Evolutionary conservation across 2,888 invertebrate species (phyloP).

Genomic region (Tethea ocularis): DNA sequence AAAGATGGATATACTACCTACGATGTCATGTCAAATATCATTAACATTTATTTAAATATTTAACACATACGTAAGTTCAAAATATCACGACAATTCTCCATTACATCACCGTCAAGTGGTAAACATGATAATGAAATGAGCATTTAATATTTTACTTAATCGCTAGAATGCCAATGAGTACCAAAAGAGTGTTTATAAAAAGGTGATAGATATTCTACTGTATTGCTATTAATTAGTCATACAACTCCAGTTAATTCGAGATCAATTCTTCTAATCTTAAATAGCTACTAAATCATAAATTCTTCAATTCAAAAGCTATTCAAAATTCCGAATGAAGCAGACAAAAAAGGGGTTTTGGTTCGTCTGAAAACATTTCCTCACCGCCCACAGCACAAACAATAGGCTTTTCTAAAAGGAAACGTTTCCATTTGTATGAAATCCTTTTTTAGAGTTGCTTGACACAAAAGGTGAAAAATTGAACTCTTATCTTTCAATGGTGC

Average conservation of each 20-base stretch:
- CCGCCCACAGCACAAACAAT: constrained; percentile 51
- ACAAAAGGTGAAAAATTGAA: constrained; percentile 43
- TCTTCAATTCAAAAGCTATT: constrained; percentile 22
- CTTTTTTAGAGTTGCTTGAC: constrained; percentile 42
- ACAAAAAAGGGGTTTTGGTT: constrained; percentile 38
- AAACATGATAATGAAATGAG: constrained; percentile 5
- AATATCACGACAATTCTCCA: constrained; percentile 10
- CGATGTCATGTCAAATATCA: constrained; percentile 5
- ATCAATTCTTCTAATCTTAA: constrained; percentile 1
- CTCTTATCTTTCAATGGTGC: constrained; percentile 19
- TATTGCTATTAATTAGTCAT: constrained; percentile 9
- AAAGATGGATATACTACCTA: background rate
- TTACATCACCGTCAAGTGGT: constrained; percentile 14
- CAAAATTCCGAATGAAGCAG: constrained; percentile 17
- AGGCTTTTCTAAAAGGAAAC: constrained; percentile 46
- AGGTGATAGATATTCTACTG: background rate
- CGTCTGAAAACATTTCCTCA: constrained; percentile 38
- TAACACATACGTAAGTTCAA: constrained; percentile 18
- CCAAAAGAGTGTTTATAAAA: background rate
- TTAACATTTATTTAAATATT: constrained; percentile 15
- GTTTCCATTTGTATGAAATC: constrained; percentile 55
- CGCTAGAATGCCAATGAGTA: background rate
- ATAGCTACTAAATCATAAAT: constrained; percentile 28
- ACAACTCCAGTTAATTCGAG: constrained; percentile 3
- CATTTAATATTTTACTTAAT: background rate